These are phyloP conservation scores for Lytechinus pictus DNA, from an alignment of 35 echinoderm and acorn worm genomes.

Conservation along the genomic window DNA sequence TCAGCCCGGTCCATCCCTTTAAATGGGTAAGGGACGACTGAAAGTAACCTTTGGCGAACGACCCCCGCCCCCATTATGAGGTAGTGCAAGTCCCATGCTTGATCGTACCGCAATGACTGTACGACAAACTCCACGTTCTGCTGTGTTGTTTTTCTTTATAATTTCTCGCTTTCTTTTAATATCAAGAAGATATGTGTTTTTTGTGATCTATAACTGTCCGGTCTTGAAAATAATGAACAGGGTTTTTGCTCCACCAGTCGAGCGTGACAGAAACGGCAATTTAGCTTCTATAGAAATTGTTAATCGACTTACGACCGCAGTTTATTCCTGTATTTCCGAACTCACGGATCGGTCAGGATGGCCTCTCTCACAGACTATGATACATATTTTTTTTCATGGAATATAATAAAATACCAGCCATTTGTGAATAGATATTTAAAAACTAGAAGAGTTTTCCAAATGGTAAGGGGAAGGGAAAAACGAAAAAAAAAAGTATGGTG, in stretches of 20 bases:
- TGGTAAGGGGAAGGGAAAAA: too few relatives aligned
- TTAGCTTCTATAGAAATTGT: constrained; percentile 1
- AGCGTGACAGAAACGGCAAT: neutral
- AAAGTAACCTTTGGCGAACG: too few relatives aligned
- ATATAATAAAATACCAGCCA: too few relatives aligned
- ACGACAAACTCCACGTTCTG: neutral
- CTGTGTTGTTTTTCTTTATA: neutral
- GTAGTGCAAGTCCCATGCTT: too few relatives aligned
- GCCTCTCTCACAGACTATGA: neutral
- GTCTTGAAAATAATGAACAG: neutral
- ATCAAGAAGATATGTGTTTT: neutral
- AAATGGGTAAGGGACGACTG: too few relatives aligned
- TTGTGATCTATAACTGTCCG: neutral
- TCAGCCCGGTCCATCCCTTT: too few relatives aligned
- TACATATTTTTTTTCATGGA: too few relatives aligned
- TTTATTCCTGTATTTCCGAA: neutral
- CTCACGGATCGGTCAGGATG: neutral
- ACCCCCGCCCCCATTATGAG: neutral
- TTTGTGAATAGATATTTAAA: too few relatives aligned
- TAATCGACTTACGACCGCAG: neutral
- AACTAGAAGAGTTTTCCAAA: too few relatives aligned
- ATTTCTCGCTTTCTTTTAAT: neutral
- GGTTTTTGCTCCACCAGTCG: neutral
- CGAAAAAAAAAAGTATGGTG: too few relatives aligned
- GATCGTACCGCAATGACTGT: too few relatives aligned